These are phyloP conservation scores for Daktulosphaira vitifoliae DNA, from an alignment of 1,140 invertebrate species.

Conservation along the genomic window DNA sequence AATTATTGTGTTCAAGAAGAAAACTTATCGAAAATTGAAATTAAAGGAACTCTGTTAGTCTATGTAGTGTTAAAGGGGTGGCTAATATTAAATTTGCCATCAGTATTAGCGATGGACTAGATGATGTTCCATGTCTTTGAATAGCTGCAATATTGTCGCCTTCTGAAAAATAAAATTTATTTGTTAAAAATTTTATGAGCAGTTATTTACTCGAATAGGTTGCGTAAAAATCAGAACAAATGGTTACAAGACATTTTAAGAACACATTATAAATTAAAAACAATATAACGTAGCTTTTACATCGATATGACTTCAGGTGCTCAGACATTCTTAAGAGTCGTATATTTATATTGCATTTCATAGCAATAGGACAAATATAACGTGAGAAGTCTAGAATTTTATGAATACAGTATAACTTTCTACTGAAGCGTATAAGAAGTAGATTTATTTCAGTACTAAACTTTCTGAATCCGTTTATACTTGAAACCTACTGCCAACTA, in stretches of 20 bases:
- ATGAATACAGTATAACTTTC: constrained; percentile 14
- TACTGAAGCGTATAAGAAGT: neutral
- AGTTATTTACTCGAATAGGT: no score
- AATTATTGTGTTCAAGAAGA: no score
- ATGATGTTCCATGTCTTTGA: constrained; percentile 38
- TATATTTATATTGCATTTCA: neutral
- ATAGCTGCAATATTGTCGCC: constrained; percentile 41
- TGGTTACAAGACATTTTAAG: no score
- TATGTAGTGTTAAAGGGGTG: no score
- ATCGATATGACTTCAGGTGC: neutral
- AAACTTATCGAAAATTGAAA: no score
- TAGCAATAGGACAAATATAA: neutral
- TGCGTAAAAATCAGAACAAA: no score
- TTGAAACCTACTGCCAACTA: neutral
- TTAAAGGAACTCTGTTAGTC: no score
- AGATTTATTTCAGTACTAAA: neutral
- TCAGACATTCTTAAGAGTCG: neutral
- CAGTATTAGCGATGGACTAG: neutral
- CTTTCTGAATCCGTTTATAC: constrained; percentile 1
- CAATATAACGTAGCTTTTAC: neutral
- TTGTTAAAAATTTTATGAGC: no score
- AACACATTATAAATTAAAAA: neutral
- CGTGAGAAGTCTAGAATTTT: neutral
- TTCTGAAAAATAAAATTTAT: constrained; percentile 36
- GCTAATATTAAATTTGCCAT: neutral